These are phyloP conservation scores for Ptilorrhoa leucosticta DNA, from an alignment of 2,113 vertebrate species.

Conservation along the genomic window DNA sequence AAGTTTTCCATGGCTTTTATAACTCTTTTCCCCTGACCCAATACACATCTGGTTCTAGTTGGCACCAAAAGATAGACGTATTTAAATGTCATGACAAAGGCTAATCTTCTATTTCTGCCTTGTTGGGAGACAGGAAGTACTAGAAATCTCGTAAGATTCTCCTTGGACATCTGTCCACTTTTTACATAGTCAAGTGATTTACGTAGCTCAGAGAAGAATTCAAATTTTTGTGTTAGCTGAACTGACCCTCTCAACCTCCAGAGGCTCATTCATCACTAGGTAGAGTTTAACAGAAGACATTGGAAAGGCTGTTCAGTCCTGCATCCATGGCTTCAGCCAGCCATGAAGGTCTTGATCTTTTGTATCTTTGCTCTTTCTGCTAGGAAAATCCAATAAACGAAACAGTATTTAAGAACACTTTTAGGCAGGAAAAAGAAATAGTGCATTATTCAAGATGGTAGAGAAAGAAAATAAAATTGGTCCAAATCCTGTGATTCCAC, in stretches of 20 bases:
- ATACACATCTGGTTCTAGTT: slow-evolving; percentile 15
- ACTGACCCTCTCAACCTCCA: neutral
- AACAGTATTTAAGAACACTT: neutral
- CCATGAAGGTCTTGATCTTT: neutral
- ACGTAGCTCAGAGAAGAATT: neutral
- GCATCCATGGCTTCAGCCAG: neutral
- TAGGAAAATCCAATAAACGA: neutral
- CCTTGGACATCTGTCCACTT: neutral
- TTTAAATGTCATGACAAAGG: slow-evolving; percentile 3
- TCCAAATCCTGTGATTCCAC: neutral
- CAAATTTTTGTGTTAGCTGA: neutral
- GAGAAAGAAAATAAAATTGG: neutral
- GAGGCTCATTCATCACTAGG: slow-evolving; percentile 4
- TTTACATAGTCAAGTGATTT: slow-evolving; percentile 9
- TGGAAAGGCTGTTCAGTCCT: neutral
- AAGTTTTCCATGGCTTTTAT: neutral
- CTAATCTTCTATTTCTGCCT: neutral
- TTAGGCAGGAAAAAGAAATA: neutral
- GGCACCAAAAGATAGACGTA: neutral
- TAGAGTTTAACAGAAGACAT: neutral
- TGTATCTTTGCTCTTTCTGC: neutral
- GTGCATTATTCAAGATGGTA: neutral
- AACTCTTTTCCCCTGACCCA: neutral
- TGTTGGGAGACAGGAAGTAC: slow-evolving; percentile 28
- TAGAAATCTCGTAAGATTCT: slow-evolving; percentile 25